A percentile compares a stretch with the other conserved stretches of the same genome.
phyloP scores from a whole-genome alignment of 2,888 invertebrate species.

The Drosophila suboccidentalis region DNA sequence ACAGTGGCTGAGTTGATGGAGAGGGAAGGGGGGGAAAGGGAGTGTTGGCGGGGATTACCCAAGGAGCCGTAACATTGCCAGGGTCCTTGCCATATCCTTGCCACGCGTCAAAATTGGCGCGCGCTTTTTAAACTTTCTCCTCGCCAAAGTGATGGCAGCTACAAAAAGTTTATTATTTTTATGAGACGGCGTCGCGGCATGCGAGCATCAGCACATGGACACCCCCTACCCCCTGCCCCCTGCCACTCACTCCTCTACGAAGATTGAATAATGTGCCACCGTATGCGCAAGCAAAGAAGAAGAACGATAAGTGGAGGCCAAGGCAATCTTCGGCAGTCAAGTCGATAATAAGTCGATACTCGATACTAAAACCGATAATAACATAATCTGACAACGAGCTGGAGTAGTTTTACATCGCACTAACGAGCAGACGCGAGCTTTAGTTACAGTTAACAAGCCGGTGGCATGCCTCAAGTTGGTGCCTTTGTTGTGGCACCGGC shows the following conservation, averaged over 20 bases:
- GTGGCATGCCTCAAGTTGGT: constrained; percentile 52
- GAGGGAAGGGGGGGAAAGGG: neutral
- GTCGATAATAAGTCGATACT: constrained; percentile 56
- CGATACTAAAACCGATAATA: constrained; percentile 81
- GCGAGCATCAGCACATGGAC: constrained; percentile 28
- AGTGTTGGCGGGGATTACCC: constrained; percentile 1
- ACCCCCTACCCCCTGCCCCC: neutral
- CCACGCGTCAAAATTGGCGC: constrained; percentile 77
- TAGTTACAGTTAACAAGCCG: constrained; percentile 70
- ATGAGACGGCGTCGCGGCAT: constrained; percentile 62
- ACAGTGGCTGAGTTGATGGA: constrained; percentile 21
- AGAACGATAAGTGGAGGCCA: constrained; percentile 22
- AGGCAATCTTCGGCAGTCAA: constrained; percentile 10
- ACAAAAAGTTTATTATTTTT: constrained; percentile 68
- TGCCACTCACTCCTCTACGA: neutral
- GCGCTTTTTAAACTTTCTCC: constrained; percentile 69
- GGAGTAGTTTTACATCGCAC: constrained; percentile 19
- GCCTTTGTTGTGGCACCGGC: neutral
- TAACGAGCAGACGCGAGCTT: constrained; percentile 63
- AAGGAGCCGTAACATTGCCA: constrained; percentile 29
- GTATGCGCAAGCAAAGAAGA: neutral
- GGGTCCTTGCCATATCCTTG: constrained; percentile 49
- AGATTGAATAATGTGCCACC: constrained; percentile 2
- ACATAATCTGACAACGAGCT: constrained; percentile 65
- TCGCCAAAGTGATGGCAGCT: constrained; percentile 36